Evolutionary conservation across 1,140 invertebrate genomes (phyloP).

Genomic region (Orchesella cincta): DNA sequence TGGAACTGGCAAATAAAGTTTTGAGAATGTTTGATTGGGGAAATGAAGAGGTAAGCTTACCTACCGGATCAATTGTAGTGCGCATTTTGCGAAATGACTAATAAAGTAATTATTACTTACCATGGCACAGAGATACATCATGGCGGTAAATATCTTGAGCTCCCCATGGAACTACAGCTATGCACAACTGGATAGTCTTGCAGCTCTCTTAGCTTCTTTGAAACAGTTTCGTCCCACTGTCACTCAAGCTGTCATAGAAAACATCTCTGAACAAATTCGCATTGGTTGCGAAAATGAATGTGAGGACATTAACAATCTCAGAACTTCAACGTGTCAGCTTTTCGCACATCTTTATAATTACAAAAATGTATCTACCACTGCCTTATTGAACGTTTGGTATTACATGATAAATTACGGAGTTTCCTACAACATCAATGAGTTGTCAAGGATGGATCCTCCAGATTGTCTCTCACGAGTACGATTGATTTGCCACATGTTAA

Average conservation of each 20-base stretch:
- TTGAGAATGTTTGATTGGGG: slow-evolving; percentile 93
- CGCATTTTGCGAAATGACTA: too few relatives aligned
- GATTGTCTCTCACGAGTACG: slow-evolving; percentile 86
- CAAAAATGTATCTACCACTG: neutral
- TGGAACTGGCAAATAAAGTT: slow-evolving; percentile 83
- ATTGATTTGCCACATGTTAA: slow-evolving; percentile 84
- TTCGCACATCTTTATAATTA: neutral
- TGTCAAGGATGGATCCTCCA: slow-evolving; percentile 80
- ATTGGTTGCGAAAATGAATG: neutral
- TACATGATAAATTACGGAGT: slow-evolving; percentile 92
- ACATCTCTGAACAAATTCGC: neutral
- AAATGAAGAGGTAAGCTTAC: slow-evolving; percentile 57
- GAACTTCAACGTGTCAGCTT: neutral
- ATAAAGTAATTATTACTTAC: slow-evolving; percentile 57
- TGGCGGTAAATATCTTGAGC: neutral
- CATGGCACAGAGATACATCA: too few relatives aligned
- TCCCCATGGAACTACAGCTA: neutral
- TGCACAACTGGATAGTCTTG: neutral
- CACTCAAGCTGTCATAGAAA: neutral
- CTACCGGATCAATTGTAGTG: too few relatives aligned
- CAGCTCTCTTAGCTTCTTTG: neutral
- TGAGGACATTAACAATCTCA: neutral
- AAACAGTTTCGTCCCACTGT: neutral
- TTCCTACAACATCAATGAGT: slow-evolving; percentile 64
- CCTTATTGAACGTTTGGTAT: slow-evolving; percentile 74